These are phyloP conservation scores for Micromesistius poutassou DNA, from an alignment of 2,797 vertebrate genomes.

Conservation along the genomic window DNA sequence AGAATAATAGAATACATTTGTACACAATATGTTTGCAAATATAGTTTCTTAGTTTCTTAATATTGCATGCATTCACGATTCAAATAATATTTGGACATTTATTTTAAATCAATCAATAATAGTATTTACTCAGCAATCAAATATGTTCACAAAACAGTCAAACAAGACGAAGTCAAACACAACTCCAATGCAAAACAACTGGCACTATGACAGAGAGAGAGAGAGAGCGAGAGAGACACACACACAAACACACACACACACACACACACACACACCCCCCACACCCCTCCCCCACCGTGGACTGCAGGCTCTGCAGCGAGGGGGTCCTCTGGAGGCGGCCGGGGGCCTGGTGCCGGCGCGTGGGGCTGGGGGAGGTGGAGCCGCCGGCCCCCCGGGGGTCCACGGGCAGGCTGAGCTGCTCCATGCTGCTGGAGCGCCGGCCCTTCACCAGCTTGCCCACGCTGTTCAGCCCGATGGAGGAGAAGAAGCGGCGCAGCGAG, in stretches of 20 bases:
- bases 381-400: conserved; percentile 36
- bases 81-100: neutral
- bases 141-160: neutral
- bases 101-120: too few relatives aligned
- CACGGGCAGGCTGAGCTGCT: conserved; percentile 69
- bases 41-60: neutral
- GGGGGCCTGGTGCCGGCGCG: conserved; percentile 55
- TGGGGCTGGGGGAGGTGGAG: conserved; percentile 67
- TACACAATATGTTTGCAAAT: neutral
- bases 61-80: neutral
- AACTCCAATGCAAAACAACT: neutral
- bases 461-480: conserved; percentile 77
- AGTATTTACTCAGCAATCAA: neutral
- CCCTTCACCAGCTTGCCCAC: conserved; percentile 75
- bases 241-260: neutral
- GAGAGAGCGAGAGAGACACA: too few relatives aligned
- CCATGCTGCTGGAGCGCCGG: conserved; percentile 78
- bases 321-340: conserved; percentile 74
- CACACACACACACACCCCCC: neutral
- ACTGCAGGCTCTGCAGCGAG: conserved; percentile 71
- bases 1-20: too few relatives aligned
- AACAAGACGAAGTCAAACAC: neutral
- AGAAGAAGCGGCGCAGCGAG: conserved; percentile 78
- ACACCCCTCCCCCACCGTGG: conserved; percentile 51
- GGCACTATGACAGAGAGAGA: neutral